Evolutionary conservation across 1,140 invertebrate genomes (phyloP), one percentile per base, ranked within the genome.

Genomic region (Atta cephalotes): DNA sequence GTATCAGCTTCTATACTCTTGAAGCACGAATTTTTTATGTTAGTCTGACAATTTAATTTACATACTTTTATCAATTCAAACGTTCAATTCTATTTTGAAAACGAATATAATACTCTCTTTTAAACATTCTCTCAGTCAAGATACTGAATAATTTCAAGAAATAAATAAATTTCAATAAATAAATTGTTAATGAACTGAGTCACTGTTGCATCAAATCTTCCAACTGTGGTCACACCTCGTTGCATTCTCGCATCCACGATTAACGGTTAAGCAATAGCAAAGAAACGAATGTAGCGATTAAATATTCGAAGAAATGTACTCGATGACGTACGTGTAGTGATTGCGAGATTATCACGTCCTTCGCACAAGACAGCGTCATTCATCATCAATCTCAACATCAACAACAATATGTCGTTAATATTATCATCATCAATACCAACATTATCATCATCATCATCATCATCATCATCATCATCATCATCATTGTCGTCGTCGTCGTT

Each of bases 231-330:
- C 21, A 21, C 31, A 14, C 28, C 31, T 66, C 6, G 77, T 79
- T n/a, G 62, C 49, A 45, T 63, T 62, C 16, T 70, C 16, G 78
- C 63, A 56, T 81, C 35, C 31, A 81, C 39, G 14, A 74, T 49
- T 76, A 84, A 84, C 70, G n/a, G 0, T 58, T 76, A 84, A 84
- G 80, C 80, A 84, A 84, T 84, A 84, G 39, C 56, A 63, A 74
- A 76, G 70, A 84, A 84, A 84, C 80, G 70, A 84, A 84, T 51
- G 25, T 84, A 76, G 56, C 56, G 56, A 84, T 49, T 84, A 76
- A 62, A 45, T 31, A 51, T n/a, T 9, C 66, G n/a, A 81, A n/a
- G 18, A 84, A 74, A 28, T 58, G 4, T 51, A 63, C n/a, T 82
- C 68, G 53, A 39, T 21, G 21, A 49, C 79, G 21, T n/a, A 58